Evolutionary conservation across 1,140 invertebrate genomes (phyloP), one percentile per base, ranked within the genome.

Genomic region (Myzus persicae): DNA sequence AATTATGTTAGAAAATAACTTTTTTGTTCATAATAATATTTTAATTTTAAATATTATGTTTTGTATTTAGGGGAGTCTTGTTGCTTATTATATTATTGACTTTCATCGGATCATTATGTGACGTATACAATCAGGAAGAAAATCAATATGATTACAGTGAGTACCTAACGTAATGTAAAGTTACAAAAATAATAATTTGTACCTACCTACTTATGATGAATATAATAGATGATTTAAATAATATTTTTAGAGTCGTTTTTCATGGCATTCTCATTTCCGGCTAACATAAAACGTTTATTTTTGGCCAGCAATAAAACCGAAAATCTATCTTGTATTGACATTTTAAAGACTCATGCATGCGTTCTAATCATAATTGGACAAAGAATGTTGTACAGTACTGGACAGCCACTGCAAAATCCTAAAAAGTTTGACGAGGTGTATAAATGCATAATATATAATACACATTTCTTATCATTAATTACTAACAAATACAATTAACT

Each of bases 291-390:
- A 11, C 84, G 87, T 38, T 84, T 93, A 22, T 76, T 93, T 59
- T 44, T 88, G 48, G 51, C 84, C 18, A 93, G 51, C 31, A 88
- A 88, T 26, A 93, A 93, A 36, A 42, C 93, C 31, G 93, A 93
- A 22, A 84, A 88, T 51, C 38, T 93, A 31, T 96, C 96, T 94
- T 96, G 96, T 93, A 95, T 97, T 90, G 96, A 96, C 90, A 97
- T 97, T 24, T 96, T 97, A 42, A 97, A 96, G 94, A 95, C 96
- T 42, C 94, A 97, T 20, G 95, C 96, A 0, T 97, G 97, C 96
- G 91, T 96, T 6, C 95, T 97, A 67, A 97, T 97, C 81, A 95
- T 97, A 0, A 95, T 95, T 44, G 96, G 96, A 7, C 97, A 97
- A 94, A 96, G 96, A 6, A 95, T 96, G 26, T 95, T 96, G 46